phyloP scores from a whole-genome alignment of 2,797 vertebrate species.

The Aotus griseimembra region DNA sequence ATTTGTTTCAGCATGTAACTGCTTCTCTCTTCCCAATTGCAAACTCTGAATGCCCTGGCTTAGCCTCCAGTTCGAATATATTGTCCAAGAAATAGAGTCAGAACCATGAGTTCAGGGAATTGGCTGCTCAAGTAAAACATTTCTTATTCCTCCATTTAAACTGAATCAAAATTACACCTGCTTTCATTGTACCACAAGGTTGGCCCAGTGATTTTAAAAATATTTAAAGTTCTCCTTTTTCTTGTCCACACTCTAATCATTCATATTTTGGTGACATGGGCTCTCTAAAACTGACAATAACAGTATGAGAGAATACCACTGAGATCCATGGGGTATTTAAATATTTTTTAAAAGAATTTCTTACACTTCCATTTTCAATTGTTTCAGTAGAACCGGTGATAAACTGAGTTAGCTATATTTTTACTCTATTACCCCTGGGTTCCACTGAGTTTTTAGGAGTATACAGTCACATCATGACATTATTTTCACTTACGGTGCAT shows the following conservation, averaged over 20 bases:
- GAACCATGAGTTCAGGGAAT: slow-evolving; percentile 1
- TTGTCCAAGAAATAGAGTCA: neutral
- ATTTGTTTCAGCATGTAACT: neutral
- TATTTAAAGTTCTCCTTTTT: neutral
- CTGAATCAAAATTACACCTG: neutral
- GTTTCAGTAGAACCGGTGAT: neutral
- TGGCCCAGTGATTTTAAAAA: neutral
- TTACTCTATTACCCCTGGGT: neutral
- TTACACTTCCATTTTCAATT: neutral
- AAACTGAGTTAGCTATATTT: slow-evolving; percentile 2
- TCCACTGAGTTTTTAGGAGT: neutral
- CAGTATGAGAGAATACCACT: neutral
- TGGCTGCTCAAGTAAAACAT: neutral
- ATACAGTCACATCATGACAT: neutral
- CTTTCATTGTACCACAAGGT: neutral
- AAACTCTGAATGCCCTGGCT: neutral
- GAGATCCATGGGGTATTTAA: neutral
- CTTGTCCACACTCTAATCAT: neutral
- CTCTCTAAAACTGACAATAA: neutral
- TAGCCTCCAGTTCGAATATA: neutral
- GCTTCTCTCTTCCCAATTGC: neutral
- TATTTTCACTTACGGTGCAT: neutral
- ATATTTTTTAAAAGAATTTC: neutral
- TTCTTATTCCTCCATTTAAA: neutral
- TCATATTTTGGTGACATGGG: neutral